These are phyloP conservation scores for Eulemur rubriventer DNA, from an alignment of 2,797 vertebrate species.

Conservation along the genomic window DNA sequence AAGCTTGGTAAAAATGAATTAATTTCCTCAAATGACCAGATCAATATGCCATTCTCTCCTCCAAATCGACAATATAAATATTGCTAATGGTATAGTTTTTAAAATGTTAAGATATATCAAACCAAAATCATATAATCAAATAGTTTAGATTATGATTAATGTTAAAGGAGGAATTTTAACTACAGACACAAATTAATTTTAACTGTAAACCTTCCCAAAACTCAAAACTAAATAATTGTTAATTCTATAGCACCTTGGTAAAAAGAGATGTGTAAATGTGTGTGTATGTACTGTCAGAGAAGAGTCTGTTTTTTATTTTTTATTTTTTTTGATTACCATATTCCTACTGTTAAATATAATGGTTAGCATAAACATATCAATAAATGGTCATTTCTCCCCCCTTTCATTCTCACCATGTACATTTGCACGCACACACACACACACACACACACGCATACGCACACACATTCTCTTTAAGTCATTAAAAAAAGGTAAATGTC, in stretches of 20 bases:
- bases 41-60: constrained; percentile 37
- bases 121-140: not conserved
- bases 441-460: accelerated
- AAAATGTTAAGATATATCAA: not conserved
- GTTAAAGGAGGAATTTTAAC: not conserved
- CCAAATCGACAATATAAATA: not conserved
- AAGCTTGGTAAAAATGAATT: constrained; percentile 42
- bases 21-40: constrained; percentile 50
- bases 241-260: not conserved
- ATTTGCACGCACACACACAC: not conserved
- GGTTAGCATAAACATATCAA: not conserved
- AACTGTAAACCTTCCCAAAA: not conserved
- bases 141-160: not conserved
- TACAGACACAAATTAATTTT: not conserved
- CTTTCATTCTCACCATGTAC: not conserved
- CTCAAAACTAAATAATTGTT: not conserved
- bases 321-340: not conserved
- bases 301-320: not conserved
- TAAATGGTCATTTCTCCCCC: not conserved
- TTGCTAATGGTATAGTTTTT: not conserved
- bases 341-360: not conserved
- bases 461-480: not conserved
- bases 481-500: not conserved
- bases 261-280: not conserved
- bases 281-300: not conserved